These are phyloP conservation scores for Semotilus atromaculatus DNA, from an alignment of 2,797 vertebrate genomes.

Conservation along the genomic window DNA sequence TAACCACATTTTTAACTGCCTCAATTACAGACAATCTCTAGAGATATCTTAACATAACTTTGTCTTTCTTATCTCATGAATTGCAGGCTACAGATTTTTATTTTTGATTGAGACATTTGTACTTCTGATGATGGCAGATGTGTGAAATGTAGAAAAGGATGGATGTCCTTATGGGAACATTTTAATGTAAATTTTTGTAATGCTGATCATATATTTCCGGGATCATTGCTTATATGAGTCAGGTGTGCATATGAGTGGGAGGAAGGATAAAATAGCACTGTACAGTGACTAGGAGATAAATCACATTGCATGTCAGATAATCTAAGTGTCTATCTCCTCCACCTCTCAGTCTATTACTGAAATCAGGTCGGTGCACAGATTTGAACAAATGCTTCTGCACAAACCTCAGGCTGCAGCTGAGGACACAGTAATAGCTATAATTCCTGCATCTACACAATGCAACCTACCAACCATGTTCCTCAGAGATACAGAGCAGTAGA, in stretches of 20 bases:
- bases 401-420: constrained; percentile 16
- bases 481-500: constrained; percentile 26
- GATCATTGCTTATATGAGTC: not conserved
- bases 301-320: not conserved
- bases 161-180: not conserved
- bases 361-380: constrained; percentile 48
- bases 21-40: not conserved
- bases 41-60: not conserved
- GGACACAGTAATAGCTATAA: not conserved
- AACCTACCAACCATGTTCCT: not conserved
- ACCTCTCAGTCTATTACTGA: constrained; percentile 13
- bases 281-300: not conserved
- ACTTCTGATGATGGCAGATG: not conserved
- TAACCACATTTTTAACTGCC: not conserved
- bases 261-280: not conserved
- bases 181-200: not conserved
- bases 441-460: constrained; percentile 13
- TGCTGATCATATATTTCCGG: not conserved
- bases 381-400: constrained; percentile 2
- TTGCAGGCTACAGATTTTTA: not conserved
- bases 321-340: not conserved
- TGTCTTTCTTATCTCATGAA: not conserved
- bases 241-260: not conserved
- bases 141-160: not conserved
- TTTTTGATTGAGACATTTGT: not conserved